Evolutionary conservation across 1,140 invertebrate genomes (phyloP), one percentile per base, ranked within the genome.

Genomic region (Cotesia typhae): DNA sequence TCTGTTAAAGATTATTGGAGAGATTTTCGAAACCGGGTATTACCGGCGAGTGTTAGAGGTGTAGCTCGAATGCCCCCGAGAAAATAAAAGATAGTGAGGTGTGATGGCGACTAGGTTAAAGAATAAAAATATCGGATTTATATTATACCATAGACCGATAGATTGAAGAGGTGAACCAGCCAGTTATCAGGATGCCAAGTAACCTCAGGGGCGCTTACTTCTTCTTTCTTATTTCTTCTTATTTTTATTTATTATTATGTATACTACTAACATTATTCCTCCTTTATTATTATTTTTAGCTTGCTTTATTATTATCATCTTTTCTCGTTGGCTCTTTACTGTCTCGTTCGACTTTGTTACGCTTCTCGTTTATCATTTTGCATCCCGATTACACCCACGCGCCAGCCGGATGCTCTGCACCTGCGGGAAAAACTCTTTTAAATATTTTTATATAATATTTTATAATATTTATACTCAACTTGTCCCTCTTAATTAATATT

Each of bases 351-450:
- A 71, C 70, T 71, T 71, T 65, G 70, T 65, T 71, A 65, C 63
- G 61, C 61, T 71, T 65, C 70, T 65, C 70, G 70, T 71, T 71
- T 71, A 71, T 71, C 70, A 71, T 65, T 71, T 71, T 55, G 35
- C 51, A 71, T 71, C 61, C 70, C 61, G 70, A 71, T 71, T 71
- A 71, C 70, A 71, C 70, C 70, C 70, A 71, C 70, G 51, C 61
- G 70, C 51, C 70, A 10, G n/a, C 52, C 53, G 53, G 53, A 57
- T 20, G 53, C 17, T 57, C 53, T 57, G n/a, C 53, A 57, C 52
- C 53, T 68, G 67, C 67, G 17, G 53, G 52, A 38, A 55, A 68
- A 68, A 53, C 65, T 67, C 51, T 55, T 14, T 36, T 2, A 28
- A 28, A 28, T 28, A 28, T 28, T 67, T 35, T 55, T 55, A 53